Base-by-base conservation (phyloP, 2,113 vertebrate species). In the Peromyscus leucopus region DNA sequence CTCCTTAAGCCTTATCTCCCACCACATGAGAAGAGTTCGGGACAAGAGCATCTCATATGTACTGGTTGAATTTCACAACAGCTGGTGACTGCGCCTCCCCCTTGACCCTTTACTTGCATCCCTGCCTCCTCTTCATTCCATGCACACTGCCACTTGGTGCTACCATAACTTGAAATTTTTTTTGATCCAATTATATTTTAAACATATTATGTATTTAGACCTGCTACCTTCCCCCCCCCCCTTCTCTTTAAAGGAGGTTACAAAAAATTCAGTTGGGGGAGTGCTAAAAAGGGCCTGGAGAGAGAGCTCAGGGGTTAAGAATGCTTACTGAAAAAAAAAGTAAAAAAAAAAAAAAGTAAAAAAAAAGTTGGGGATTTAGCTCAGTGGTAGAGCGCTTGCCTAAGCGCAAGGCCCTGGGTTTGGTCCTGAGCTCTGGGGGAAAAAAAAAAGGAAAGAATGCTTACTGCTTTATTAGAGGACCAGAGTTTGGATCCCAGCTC, bases 61-160 rank as follows among this genome's bases (percentile, higher is more conserved):
- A 51, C 85, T 28, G 95, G 82, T 91, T 4, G 2, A n/a, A 93
- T 98, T 97, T 97, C 97, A 96, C 42, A 74, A 19, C 82, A 96
- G 91, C 93, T 94, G 95, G 80, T 94, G 76, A 85, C 80, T 89
- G 67, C 46, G 21, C 87, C 89, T 93, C 90, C 67, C 96, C 67
- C 0, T 0, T 87, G 88, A 94, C 82, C 72, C 48, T 75, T 75
- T n/a, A 76, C 90, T 46, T 85, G 82, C 10, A 28, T 36, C 59
- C 42, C 65, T 17, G 31, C 39, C 57, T 90, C 82, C 7, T 75
- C 28, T 59, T 67, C 86, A 16, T 39, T 90, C 92, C 72, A 24
- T 39, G 15, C 39, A 57, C 19, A 72, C 42, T n/a, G 51, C 51
- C 13, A 63, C 42, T 84, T 48, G 78, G 59, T 26, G 67, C 17